Conservation (phyloP, 1,140 invertebrate species). For the Fopius arisanus region DNA sequence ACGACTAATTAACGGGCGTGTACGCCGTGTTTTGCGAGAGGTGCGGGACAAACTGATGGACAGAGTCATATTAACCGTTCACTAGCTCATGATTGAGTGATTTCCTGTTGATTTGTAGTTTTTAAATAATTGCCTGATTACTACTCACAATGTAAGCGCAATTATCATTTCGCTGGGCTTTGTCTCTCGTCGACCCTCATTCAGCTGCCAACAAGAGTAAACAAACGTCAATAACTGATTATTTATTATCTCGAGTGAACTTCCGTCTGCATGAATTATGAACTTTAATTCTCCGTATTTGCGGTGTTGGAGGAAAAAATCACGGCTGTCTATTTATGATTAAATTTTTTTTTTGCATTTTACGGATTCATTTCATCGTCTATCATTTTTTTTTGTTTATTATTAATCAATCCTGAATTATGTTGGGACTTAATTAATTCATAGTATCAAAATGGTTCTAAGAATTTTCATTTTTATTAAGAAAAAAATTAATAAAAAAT, state of each 20-base stretch:
- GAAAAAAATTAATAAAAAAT: too few relatives aligned
- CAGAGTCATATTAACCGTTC: not conserved
- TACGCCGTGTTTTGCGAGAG: constrained; percentile 9
- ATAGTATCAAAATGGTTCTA: too few relatives aligned
- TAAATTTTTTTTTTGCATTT: not conserved
- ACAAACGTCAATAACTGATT: constrained; percentile 16
- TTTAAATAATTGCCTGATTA: not conserved
- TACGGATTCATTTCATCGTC: too few relatives aligned
- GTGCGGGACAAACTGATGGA: not conserved
- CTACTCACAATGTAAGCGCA: not conserved
- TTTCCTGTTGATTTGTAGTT: not conserved
- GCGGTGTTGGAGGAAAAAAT: not conserved
- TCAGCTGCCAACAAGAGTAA: not conserved
- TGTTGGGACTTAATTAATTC: too few relatives aligned
- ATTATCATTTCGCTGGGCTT: not conserved
- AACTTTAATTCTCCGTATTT: constrained; percentile 8
- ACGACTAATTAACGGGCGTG: constrained; percentile 45
- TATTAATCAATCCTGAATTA: too few relatives aligned
- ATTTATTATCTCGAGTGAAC: not conserved
- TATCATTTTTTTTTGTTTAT: too few relatives aligned
- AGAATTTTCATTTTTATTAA: too few relatives aligned
- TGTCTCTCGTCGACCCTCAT: not conserved
- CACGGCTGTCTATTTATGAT: not conserved
- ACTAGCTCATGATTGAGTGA: not conserved
- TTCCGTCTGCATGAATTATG: not conserved